A percentile compares a stretch with the other conserved stretches of the same genome.
phyloP scores from a whole-genome alignment of 2,113 vertebrate genomes.

The Phocoena phocoena region DNA sequence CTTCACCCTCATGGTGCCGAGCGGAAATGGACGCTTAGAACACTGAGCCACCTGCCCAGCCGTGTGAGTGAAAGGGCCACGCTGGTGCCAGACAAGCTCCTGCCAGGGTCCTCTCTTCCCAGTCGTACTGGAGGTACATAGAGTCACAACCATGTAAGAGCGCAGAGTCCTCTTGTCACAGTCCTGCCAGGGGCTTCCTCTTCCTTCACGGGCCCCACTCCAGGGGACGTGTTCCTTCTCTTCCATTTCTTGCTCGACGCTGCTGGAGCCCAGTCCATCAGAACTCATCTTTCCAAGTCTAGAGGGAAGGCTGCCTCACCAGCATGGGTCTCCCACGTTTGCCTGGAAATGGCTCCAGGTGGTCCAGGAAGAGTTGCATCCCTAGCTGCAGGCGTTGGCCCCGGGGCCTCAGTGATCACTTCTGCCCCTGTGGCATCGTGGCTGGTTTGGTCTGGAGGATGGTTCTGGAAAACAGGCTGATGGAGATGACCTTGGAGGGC shows the following conservation, averaged over 20 bases:
- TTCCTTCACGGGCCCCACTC: conserved; percentile 77
- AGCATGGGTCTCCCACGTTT: accelerated
- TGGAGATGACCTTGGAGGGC: conserved; percentile 91
- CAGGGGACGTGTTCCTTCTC: conserved; percentile 83
- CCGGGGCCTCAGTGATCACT: not conserved
- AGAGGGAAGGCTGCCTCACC: conserved; percentile 74
- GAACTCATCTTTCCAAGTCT: conserved; percentile 88
- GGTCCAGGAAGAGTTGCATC: not conserved
- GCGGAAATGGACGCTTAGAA: not conserved
- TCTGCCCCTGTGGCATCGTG: not conserved
- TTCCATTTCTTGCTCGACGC: conserved; percentile 54
- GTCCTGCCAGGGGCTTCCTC: conserved; percentile 58
- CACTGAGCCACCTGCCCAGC: not conserved
- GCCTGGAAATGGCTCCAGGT: not conserved
- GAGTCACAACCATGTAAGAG: conserved; percentile 94
- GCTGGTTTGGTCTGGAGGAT: not conserved
- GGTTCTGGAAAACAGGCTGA: not conserved
- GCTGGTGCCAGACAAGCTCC: not conserved
- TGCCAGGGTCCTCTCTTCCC: not conserved
- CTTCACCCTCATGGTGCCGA: not conserved
- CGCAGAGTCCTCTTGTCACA: conserved; percentile 87
- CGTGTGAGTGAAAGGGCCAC: not conserved
- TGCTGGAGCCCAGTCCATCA: conserved; percentile 74
- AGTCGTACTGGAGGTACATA: conserved; percentile 89
- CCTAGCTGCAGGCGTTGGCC: conserved; percentile 75